These are phyloP conservation scores for Subacronicta megacephala DNA, from an alignment of 2,888 invertebrate species.

Conservation along the genomic window DNA sequence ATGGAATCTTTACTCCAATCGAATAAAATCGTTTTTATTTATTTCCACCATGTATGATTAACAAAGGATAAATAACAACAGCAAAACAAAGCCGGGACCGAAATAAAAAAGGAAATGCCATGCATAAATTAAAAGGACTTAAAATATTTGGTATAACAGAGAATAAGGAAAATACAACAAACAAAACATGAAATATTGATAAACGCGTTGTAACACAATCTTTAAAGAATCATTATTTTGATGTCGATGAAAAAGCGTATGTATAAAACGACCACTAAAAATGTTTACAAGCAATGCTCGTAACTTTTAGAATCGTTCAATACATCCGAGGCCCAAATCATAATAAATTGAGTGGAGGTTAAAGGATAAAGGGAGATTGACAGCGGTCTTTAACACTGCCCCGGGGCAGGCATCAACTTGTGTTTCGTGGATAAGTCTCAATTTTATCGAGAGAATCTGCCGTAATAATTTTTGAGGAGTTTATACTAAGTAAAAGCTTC, in stretches of 20 bases:
- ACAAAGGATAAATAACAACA: slow-evolving; percentile 18
- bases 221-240: slow-evolving; percentile 48
- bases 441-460: slow-evolving; percentile 72
- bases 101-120: slow-evolving; percentile 35
- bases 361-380: slow-evolving; percentile 80
- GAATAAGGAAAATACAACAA: slow-evolving; percentile 34
- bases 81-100: slow-evolving; percentile 25
- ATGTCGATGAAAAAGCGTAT: slow-evolving; percentile 45
- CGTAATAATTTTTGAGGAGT: slow-evolving; percentile 72
- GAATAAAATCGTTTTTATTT: background rate
- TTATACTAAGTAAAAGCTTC: slow-evolving; percentile 61
- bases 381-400: slow-evolving; percentile 78
- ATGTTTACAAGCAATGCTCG: slow-evolving; percentile 61
- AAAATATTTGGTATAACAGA: slow-evolving; percentile 37
- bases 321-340: slow-evolving; percentile 65
- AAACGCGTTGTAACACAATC: slow-evolving; percentile 46
- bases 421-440: slow-evolving; percentile 73
- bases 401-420: slow-evolving; percentile 71
- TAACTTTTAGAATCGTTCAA: slow-evolving; percentile 58
- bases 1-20: background rate
- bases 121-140: slow-evolving; percentile 44
- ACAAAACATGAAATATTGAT: slow-evolving; percentile 38
- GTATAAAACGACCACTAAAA: slow-evolving; percentile 63
- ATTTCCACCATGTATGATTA: slow-evolving; percentile 7
- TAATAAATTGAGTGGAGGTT: slow-evolving; percentile 82